Base-by-base conservation (phyloP, 1,140 invertebrate genomes). In the Pristionchus pacificus region DNA sequence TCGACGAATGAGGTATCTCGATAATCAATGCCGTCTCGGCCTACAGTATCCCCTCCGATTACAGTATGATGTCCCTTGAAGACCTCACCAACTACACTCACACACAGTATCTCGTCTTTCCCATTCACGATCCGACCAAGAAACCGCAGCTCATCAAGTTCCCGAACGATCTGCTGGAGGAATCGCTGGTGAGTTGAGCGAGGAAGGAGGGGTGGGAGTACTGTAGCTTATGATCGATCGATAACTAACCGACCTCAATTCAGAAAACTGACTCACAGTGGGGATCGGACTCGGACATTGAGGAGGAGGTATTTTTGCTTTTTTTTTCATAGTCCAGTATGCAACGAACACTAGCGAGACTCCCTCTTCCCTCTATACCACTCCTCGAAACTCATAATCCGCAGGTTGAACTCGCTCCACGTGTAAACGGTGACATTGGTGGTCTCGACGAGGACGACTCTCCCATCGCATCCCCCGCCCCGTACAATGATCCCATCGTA, bases 271-370 rank as follows among this genome's bases (percentile, higher is more conserved):
- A 49, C 10, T 68, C 65, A 58, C 74, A 74, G 1, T 77, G 76
- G 76, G 76, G 76, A 15, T 75, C 71, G 25, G 76, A 77, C 28
- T 77, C 76, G 1, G 77, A 75, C 69, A 60, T 77, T 15, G 76
- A 77, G 31, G 65, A 77, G 31, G 76, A 77, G 60, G n/a, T n/a
- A n/a, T n/a, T n/a, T n/a, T n/a, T n/a, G n/a, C n/a, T n/a, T n/a
- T n/a, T n/a, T n/a, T n/a, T n/a, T n/a, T n/a, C n/a, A n/a, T n/a
- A n/a, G n/a, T n/a, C n/a, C n/a, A n/a, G n/a, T n/a, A n/a, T n/a
- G n/a, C n/a, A n/a, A n/a, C n/a, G n/a, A n/a, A n/a, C n/a, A n/a
- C n/a, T n/a, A n/a, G n/a, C n/a, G n/a, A n/a, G n/a, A n/a, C n/a
- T n/a, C n/a, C n/a, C n/a, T n/a, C n/a, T n/a, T n/a, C n/a, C n/a